Evolutionary conservation across 2,797 vertebrate species (phyloP).

Genomic region (Selene dorsalis): DNA sequence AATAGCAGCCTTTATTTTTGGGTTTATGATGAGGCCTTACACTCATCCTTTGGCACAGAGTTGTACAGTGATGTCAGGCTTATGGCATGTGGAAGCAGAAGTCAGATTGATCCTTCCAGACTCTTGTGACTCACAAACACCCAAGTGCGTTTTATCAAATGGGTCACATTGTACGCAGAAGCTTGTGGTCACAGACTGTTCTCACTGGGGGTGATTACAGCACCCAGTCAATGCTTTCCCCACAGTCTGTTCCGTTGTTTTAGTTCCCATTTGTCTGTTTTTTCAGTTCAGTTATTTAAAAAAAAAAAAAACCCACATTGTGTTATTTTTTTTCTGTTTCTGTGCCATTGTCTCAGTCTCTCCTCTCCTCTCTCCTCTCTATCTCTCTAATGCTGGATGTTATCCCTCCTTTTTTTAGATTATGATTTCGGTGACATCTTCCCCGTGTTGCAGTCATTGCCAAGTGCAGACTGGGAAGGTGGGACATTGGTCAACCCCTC

Average conservation of each 20-base stretch:
- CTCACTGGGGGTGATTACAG: constrained; percentile 39
- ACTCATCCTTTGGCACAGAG: constrained; percentile 21
- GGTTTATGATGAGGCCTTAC: constrained; percentile 13
- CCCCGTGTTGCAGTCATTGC: constrained; percentile 97
- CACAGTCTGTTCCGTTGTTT: constrained; percentile 52
- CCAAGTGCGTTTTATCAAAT: constrained; percentile 47
- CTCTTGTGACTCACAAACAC: constrained; percentile 43
- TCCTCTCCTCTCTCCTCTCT: constrained; percentile 56
- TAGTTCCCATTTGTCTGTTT: constrained; percentile 49
- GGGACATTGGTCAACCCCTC: constrained; percentile 88
- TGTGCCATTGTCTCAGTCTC: constrained; percentile 64
- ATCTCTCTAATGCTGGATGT: constrained; percentile 88
- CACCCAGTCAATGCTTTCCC: constrained; percentile 38
- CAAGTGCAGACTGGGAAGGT: constrained; percentile 99
- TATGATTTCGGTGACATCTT: constrained; percentile 99
- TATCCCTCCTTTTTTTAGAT: constrained; percentile 97
- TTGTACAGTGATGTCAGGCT: constrained; percentile 28
- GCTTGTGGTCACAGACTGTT: constrained; percentile 36
- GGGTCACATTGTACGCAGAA: constrained; percentile 9
- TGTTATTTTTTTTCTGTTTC: constrained; percentile 66
- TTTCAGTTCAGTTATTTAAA: constrained; percentile 46
- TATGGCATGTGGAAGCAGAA: constrained; percentile 45
- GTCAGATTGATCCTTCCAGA: constrained; percentile 26
- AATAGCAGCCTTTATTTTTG: constrained; percentile 18
- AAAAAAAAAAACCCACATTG: constrained; percentile 44